A percentile compares a stretch with the other conserved stretches of the same genome.
phyloP scores from a whole-genome alignment of 2,113 vertebrate species.

The Platysternon megacephalum region DNA sequence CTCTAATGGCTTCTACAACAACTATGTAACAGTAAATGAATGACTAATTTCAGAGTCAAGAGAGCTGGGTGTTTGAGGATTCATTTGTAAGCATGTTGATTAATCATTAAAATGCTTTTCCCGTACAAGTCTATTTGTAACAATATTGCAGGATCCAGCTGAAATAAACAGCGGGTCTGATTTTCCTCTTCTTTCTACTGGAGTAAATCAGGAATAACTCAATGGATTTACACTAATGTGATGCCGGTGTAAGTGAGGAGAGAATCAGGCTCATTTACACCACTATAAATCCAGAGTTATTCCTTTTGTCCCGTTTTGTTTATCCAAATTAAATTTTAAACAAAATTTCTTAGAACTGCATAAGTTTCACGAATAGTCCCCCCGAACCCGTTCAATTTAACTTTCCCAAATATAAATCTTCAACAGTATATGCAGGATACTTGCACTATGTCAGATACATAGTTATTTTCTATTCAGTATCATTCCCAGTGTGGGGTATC shows the following conservation, averaged over 20 bases:
- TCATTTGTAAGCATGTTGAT: neutral
- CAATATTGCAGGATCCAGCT: neutral
- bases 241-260: neutral
- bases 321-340: slow-evolving; percentile 18
- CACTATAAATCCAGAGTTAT: neutral
- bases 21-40: neutral
- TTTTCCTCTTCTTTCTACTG: neutral
- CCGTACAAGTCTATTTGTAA: neutral
- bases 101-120: slow-evolving; percentile 10
- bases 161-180: neutral
- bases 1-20: neutral
- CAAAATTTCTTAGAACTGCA: neutral
- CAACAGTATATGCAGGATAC: neutral
- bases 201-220: neutral
- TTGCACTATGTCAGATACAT: neutral
- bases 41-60: neutral
- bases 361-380: neutral
- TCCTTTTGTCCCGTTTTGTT: neutral
- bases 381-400: neutral
- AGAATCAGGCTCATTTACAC: neutral
- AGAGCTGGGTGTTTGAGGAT: neutral
- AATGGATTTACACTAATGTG: neutral
- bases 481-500: neutral
- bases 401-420: neutral
- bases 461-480: slow-evolving; percentile 33